Percentiles rank a stretch among this genome's conserved stretches.
These are phyloP conservation scores for Chalcis sispes DNA, from an alignment of 2,888 invertebrate genomes.

Conservation along the genomic window DNA sequence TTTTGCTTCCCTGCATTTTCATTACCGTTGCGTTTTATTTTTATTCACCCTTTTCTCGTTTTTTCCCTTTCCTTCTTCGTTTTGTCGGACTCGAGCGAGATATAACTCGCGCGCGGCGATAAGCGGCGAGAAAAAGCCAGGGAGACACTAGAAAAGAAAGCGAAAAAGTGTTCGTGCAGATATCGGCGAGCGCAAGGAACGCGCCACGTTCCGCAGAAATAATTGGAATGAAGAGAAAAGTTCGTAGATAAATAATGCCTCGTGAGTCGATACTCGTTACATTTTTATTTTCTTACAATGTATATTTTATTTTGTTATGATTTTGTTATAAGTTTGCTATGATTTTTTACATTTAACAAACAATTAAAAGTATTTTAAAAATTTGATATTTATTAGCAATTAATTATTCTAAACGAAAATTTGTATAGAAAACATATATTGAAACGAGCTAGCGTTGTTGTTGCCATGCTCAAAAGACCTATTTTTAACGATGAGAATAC, in stretches of 20 bases:
- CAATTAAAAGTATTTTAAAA: no score
- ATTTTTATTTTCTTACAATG: neutral
- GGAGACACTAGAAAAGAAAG: constrained; percentile 22
- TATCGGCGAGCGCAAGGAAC: constrained; percentile 11
- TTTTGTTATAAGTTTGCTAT: no score
- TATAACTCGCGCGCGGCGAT: constrained; percentile 19
- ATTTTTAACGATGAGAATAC: constrained; percentile 56
- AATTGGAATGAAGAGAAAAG: constrained; percentile 41
- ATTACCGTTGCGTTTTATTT: neutral
- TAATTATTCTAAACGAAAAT: no score
- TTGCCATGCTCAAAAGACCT: constrained; percentile 29
- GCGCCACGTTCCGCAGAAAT: constrained; percentile 38
- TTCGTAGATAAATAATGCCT: constrained; percentile 25
- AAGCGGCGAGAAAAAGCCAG: constrained; percentile 13
- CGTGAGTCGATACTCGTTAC: neutral
- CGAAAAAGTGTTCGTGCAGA: constrained; percentile 4
- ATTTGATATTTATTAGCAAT: no score
- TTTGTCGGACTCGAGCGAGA: neutral
- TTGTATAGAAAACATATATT: no score
- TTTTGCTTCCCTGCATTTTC: constrained; percentile 14
- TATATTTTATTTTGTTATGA: neutral
- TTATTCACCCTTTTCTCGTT: neutral
- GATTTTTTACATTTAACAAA: no score
- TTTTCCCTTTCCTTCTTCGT: constrained; percentile 4
- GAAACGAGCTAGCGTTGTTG: neutral